These are phyloP conservation scores for Elephas maximus DNA, from an alignment of 2,113 vertebrate genomes.

Conservation along the genomic window DNA sequence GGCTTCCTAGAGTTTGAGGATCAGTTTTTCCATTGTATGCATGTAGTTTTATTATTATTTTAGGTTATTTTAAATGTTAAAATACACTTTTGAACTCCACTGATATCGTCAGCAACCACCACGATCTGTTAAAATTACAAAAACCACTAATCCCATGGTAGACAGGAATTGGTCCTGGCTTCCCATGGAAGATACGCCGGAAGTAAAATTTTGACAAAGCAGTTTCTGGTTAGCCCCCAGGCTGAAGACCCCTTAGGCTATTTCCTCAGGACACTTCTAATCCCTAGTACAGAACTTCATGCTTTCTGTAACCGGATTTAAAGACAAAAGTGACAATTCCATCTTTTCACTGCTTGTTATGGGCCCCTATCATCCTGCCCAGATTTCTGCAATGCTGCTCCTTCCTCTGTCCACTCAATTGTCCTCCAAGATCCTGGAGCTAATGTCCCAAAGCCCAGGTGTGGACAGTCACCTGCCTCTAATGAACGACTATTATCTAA, in stretches of 20 bases:
- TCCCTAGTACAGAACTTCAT: not conserved
- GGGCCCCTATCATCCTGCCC: not conserved
- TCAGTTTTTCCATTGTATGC: not conserved
- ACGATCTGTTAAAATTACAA: not conserved
- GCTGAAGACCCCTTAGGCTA: not conserved
- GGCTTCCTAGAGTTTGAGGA: not conserved
- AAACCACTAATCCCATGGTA: not conserved
- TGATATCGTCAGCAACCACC: not conserved
- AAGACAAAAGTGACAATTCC: not conserved
- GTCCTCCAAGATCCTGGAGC: not conserved
- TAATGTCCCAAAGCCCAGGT: not conserved
- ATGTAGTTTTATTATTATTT: not conserved
- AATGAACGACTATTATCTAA: not conserved
- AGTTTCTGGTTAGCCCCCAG: not conserved
- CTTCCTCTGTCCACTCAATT: not conserved
- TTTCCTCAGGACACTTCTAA: not conserved
- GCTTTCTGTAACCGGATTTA: not conserved
- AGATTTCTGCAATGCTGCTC: not conserved
- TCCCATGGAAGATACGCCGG: not conserved
- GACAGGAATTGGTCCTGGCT: not conserved
- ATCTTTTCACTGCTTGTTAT: not conserved
- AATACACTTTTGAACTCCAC: not conserved
- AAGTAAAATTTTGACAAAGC: constrained; percentile 16
- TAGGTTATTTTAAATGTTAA: not conserved
- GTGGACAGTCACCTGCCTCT: not conserved